Conservation (phyloP, 2,113 vertebrate genomes). For the Trinectes maculatus region DNA sequence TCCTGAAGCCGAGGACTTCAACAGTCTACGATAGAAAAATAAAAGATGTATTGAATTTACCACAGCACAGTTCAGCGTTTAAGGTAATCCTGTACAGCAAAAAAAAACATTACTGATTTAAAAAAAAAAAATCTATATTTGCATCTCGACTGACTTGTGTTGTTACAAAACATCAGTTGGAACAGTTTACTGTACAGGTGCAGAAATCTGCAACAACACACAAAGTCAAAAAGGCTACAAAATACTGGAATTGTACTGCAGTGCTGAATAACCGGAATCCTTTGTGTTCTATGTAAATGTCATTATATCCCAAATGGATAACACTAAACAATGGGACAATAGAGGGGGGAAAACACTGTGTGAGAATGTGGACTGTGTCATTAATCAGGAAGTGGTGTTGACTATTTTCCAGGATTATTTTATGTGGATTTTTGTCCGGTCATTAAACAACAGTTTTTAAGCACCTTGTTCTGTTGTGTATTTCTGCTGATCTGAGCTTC, state of each 20-base stretch:
- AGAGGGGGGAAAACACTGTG: background rate
- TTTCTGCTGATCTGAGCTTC: slow-evolving; percentile 22
- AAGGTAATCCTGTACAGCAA: too few species aligned
- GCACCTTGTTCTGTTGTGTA: background rate
- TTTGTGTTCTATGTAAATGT: background rate
- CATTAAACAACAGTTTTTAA: background rate
- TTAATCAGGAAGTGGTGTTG: background rate
- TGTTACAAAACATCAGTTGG: too few species aligned
- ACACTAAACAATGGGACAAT: background rate
- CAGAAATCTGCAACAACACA: too few species aligned
- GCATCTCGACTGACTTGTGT: too few species aligned
- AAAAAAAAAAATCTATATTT: too few species aligned
- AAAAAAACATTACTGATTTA: too few species aligned
- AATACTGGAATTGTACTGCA: too few species aligned
- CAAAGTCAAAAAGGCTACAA: too few species aligned
- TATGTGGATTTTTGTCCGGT: background rate
- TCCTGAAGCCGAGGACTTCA: background rate
- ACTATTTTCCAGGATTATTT: background rate
- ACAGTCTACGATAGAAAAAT: too few species aligned
- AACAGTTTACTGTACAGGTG: too few species aligned
- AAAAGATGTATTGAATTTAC: too few species aligned
- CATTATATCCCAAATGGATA: background rate
- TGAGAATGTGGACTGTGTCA: background rate
- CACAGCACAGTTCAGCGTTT: background rate
- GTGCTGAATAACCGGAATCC: background rate